These are phyloP conservation scores for Protobothrops mucrosquamatus DNA, from an alignment of 2,113 vertebrate species.

Conservation along the genomic window DNA sequence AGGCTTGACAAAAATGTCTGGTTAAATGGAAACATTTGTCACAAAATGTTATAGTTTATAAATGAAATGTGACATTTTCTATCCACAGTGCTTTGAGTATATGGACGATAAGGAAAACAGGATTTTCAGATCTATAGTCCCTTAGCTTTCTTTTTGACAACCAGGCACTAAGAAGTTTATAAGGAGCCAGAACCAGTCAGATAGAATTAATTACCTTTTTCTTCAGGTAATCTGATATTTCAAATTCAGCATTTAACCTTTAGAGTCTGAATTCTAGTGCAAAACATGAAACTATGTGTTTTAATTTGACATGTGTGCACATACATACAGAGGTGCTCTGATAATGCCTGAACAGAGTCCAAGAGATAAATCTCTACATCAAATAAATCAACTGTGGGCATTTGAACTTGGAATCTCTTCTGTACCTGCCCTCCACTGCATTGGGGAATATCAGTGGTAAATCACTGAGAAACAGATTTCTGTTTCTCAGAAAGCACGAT, in stretches of 20 bases:
- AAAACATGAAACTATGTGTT: neutral
- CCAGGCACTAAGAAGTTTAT: neutral
- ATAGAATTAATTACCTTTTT: constrained; percentile 2
- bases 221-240: constrained; percentile 7
- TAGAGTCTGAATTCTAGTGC: neutral
- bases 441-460: neutral
- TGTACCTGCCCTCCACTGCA: neutral
- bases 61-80: constrained; percentile 12
- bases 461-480: neutral
- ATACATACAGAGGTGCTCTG: neutral
- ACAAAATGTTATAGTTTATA: constrained; percentile 1
- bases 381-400: neutral
- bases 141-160: constrained; percentile 17
- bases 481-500: too few species aligned
- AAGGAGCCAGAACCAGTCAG: neutral
- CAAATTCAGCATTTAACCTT: constrained; percentile 6
- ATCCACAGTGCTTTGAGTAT: neutral
- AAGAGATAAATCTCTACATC: neutral
- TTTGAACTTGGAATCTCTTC: neutral
- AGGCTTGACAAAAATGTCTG: neutral
- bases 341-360: neutral
- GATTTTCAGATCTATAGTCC: constrained; percentile 4
- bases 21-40: neutral
- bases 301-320: neutral
- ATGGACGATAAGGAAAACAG: constrained; percentile 16